A percentile compares a stretch with the other conserved stretches of the same genome.
These are phyloP conservation scores for Abrostola tripartita DNA, from an alignment of 2,888 invertebrate species.

Conservation along the genomic window DNA sequence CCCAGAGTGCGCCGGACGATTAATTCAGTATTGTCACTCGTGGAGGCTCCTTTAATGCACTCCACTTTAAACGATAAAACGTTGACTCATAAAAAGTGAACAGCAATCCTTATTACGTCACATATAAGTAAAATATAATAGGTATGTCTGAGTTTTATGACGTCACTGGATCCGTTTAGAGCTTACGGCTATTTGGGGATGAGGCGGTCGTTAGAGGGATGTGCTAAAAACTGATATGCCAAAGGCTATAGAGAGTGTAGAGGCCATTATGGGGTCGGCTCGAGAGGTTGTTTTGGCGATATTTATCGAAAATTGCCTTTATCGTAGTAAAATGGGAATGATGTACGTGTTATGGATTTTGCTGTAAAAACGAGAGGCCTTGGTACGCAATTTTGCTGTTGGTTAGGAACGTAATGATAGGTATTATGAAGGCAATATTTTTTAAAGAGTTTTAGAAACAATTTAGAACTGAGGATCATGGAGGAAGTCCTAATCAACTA, in stretches of 20 bases:
- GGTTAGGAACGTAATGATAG: too few relatives aligned
- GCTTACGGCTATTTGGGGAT: conserved; percentile 71
- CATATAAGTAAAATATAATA: conserved; percentile 48
- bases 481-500: neutral
- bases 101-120: conserved; percentile 30
- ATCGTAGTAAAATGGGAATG: conserved; percentile 11
- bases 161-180: conserved; percentile 55
- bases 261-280: conserved; percentile 35
- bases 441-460: too few relatives aligned
- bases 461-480: too few relatives aligned
- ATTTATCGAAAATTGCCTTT: conserved; percentile 36
- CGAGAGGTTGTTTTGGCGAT: conserved; percentile 37
- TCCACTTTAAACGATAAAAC: conserved; percentile 16
- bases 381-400: too few relatives aligned
- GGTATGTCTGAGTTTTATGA: conserved; percentile 66
- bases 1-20: too few relatives aligned
- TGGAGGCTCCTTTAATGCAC: neutral
- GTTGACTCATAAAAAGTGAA: conserved; percentile 18
- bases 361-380: neutral
- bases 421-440: too few relatives aligned
- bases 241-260: conserved; percentile 42
- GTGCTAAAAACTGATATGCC: conserved; percentile 67
- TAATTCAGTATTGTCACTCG: neutral
- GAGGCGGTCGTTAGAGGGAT: conserved; percentile 62
- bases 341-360: conserved; percentile 26